These are phyloP conservation scores for Plutomurus gul DNA, from an alignment of 1,140 invertebrate genomes.

Conservation along the genomic window DNA sequence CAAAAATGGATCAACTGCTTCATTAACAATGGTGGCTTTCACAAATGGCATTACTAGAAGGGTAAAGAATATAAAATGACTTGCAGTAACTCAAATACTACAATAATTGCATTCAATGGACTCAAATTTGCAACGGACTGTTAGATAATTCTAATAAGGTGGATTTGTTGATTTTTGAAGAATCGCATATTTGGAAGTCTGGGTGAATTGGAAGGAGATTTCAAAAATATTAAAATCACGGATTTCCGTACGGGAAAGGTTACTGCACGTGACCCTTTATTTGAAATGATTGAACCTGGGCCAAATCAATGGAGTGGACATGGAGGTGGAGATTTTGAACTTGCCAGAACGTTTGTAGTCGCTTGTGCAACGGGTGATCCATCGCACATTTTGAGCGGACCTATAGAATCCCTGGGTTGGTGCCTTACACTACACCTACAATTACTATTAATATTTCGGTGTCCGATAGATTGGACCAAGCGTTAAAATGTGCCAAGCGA, in stretches of 20 bases:
- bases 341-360: slow-evolving; percentile 57
- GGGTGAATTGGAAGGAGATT: slow-evolving; percentile 53
- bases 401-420: slow-evolving; percentile 49
- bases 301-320: slow-evolving; percentile 56
- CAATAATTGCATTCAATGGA: too few species aligned
- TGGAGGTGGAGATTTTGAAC: slow-evolving; percentile 58
- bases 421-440: too few species aligned
- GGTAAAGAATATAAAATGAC: too few species aligned
- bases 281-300: slow-evolving; percentile 30
- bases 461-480: too few species aligned
- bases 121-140: too few species aligned
- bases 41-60: slow-evolving; percentile 57
- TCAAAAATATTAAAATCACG: slow-evolving; percentile 42
- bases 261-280: slow-evolving; percentile 41
- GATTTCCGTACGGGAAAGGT: slow-evolving; percentile 53
- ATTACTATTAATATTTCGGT: too few species aligned
- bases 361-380: slow-evolving; percentile 54
- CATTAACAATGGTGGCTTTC: slow-evolving; percentile 61
- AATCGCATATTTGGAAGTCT: slow-evolving; percentile 47
- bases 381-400: slow-evolving; percentile 45
- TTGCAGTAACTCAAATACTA: too few species aligned
- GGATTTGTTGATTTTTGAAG: slow-evolving; percentile 24
- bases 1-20: slow-evolving; percentile 59
- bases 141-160: too few species aligned
- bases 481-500: too few species aligned